These are phyloP conservation scores for Muntiacus reevesi DNA, from an alignment of 2,113 vertebrate species.

Conservation along the genomic window DNA sequence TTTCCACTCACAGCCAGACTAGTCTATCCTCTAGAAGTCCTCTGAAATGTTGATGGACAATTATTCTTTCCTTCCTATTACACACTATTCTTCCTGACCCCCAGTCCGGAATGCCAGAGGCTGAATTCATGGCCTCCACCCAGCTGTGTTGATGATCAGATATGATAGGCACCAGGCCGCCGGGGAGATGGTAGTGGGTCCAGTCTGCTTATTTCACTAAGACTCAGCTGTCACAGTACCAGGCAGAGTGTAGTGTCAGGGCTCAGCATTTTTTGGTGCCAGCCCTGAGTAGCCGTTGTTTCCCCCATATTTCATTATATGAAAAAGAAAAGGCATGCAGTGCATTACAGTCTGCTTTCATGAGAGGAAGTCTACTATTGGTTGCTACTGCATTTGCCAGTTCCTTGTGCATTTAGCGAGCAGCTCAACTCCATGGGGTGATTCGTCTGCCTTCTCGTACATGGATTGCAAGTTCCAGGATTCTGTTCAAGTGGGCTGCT, in stretches of 20 bases:
- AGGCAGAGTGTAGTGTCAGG: not conserved
- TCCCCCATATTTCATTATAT: not conserved
- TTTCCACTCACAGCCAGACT: not conserved
- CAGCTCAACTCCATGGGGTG: not conserved
- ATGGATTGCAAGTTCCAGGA: not conserved
- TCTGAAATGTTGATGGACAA: not conserved
- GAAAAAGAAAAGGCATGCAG: conserved; percentile 31
- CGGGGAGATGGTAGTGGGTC: not conserved
- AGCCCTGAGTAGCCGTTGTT: not conserved
- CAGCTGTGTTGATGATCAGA: conserved; percentile 20
- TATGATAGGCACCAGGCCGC: not conserved
- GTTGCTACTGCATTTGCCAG: not conserved
- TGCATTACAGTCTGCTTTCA: not conserved
- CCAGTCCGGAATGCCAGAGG: not conserved
- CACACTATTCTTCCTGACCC: not conserved
- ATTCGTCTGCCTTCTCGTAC: conserved; percentile 54
- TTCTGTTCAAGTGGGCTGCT: conserved; percentile 27
- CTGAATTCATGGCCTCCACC: not conserved
- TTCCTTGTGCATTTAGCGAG: not conserved
- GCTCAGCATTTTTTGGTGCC: not conserved
- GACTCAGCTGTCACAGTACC: not conserved
- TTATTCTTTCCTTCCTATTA: not conserved
- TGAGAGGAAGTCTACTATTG: conserved; percentile 29
- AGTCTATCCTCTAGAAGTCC: not conserved
- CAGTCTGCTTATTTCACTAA: not conserved